These are phyloP conservation scores for Eremophila alpestris DNA, from an alignment of 2,797 vertebrate species.

Conservation along the genomic window DNA sequence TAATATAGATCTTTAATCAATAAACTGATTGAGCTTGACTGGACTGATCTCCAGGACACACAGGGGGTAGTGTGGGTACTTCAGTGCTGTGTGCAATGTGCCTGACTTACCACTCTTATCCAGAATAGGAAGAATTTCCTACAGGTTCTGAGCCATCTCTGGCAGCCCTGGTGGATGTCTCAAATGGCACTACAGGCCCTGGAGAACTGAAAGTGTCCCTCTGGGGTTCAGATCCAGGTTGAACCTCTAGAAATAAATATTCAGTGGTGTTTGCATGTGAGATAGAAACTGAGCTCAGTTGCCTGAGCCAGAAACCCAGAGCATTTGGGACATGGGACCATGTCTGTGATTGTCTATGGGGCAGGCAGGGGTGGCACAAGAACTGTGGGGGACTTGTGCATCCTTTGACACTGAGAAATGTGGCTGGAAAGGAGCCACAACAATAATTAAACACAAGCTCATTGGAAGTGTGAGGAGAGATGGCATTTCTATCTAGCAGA, in stretches of 20 bases:
- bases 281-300: background rate
- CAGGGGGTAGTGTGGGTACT: background rate
- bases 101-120: background rate
- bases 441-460: background rate
- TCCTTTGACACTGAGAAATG: background rate
- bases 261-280: background rate
- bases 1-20: background rate
- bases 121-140: background rate
- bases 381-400: background rate
- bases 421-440: background rate
- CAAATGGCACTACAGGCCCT: background rate
- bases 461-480: background rate
- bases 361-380: background rate
- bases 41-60: background rate
- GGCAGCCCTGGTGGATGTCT: background rate
- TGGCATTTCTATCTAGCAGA: background rate
- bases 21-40: background rate
- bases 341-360: background rate
- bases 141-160: background rate
- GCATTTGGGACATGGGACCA: background rate
- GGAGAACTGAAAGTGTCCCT: background rate
- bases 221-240: background rate
- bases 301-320: background rate
- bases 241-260: background rate
- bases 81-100: background rate